Evolutionary conservation across 2,797 vertebrate species (phyloP).

Genomic region (Takifugu ocellatus): DNA sequence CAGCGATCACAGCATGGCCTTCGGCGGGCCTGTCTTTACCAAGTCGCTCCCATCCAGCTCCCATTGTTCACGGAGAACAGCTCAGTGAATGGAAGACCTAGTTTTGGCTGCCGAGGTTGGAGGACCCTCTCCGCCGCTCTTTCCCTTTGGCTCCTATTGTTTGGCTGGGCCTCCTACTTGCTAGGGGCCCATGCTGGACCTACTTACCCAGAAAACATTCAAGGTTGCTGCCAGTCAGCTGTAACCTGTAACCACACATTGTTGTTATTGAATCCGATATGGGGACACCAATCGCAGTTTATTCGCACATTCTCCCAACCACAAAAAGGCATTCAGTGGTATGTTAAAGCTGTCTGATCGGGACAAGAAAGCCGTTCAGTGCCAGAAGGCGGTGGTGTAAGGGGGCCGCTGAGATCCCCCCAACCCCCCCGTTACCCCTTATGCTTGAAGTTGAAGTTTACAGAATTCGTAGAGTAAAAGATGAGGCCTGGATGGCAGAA

Average conservation of each 20-base stretch:
- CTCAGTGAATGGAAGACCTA: conserved; percentile 69
- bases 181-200: conserved; percentile 52
- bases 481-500: too few relatives aligned
- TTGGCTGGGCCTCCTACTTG: conserved; percentile 45
- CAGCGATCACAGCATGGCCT: conserved; percentile 14
- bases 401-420: conserved; percentile 45
- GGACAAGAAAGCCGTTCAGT: conserved; percentile 38
- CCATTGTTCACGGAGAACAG: conserved; percentile 53
- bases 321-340: conserved; percentile 57
- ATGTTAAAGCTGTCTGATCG: conserved; percentile 66
- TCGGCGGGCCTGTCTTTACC: conserved; percentile 15
- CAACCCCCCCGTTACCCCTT: conserved; percentile 1
- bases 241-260: too few relatives aligned
- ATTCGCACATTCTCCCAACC: conserved; percentile 1
- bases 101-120: conserved; percentile 53
- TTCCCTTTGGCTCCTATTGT: conserved; percentile 54
- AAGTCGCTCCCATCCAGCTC: conserved; percentile 8
- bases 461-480: too few relatives aligned
- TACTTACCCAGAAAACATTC: conserved; percentile 53
- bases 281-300: too few relatives aligned
- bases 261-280: too few relatives aligned
- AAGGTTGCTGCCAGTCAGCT: conserved; percentile 24
- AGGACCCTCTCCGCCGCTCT: conserved; percentile 50
- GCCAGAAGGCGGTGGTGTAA: conserved; percentile 50
- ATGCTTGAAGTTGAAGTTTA: too few relatives aligned